Evolutionary conservation across 2,888 invertebrate genomes (phyloP).

Genomic region (Ophion obscuratus): DNA sequence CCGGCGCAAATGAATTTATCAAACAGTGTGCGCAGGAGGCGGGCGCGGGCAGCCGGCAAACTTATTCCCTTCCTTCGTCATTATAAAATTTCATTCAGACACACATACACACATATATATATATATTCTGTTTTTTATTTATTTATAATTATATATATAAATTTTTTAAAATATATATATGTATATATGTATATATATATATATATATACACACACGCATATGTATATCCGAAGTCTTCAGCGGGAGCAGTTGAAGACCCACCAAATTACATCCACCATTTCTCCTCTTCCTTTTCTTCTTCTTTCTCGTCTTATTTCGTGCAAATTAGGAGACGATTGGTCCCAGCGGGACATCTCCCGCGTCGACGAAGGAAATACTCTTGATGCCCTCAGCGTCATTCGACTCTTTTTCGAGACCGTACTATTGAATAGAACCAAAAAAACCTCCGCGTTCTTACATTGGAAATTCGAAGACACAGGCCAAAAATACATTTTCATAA

Average conservation of each 20-base stretch:
- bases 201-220: neutral
- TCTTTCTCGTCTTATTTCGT: slow-evolving; percentile 46
- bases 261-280: slow-evolving; percentile 58
- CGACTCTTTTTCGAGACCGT: neutral
- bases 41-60: slow-evolving; percentile 48
- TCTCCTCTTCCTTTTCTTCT: slow-evolving; percentile 43
- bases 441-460: neutral
- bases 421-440: slow-evolving; percentile 6
- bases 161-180: neutral
- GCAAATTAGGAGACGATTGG: slow-evolving; percentile 68
- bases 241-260: slow-evolving; percentile 40
- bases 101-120: neutral
- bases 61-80: slow-evolving; percentile 36
- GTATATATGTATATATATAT: too few species aligned
- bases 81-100: slow-evolving; percentile 34
- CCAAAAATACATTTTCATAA: too few species aligned
- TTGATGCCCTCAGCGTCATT: slow-evolving; percentile 29
- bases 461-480: neutral
- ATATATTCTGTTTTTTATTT: neutral
- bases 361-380: slow-evolving; percentile 43
- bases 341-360: slow-evolving; percentile 64
- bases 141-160: slow-evolving; percentile 11
- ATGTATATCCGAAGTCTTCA: slow-evolving; percentile 16
- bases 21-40: slow-evolving; percentile 58
- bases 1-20: slow-evolving; percentile 82